Conservation (phyloP, 1,140 invertebrate species). For the Phymorhynchus buccinoides region DNA sequence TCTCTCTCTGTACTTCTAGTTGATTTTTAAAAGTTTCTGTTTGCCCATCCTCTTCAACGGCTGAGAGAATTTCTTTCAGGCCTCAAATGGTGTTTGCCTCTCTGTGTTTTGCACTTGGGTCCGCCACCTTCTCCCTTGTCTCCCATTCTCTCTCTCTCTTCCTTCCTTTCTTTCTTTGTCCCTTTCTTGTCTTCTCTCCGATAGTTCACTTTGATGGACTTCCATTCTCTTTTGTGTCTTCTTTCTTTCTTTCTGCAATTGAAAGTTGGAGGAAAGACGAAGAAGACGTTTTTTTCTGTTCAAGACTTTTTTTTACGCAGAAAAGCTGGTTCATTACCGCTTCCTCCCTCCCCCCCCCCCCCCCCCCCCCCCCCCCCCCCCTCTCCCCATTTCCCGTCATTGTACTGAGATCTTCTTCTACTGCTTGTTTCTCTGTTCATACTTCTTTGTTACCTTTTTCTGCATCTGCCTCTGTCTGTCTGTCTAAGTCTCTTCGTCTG, state of each 20-base stretch:
- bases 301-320: neutral
- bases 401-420: too few relatives aligned
- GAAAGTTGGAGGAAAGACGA: neutral
- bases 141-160: neutral
- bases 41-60: conserved; percentile 9
- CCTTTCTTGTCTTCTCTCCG: neutral
- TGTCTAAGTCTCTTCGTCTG: too few relatives aligned
- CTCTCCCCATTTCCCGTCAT: neutral
- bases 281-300: too few relatives aligned
- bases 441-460: neutral
- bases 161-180: neutral
- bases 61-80: neutral
- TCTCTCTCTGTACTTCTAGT: neutral
- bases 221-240: neutral
- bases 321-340: neutral
- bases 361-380: neutral
- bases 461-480: neutral
- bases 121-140: neutral
- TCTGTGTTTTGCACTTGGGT: neutral
- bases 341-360: neutral
- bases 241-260: neutral
- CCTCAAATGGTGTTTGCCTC: neutral
- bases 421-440: neutral
- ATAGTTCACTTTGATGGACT: too few relatives aligned
- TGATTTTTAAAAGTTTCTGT: neutral